Base-by-base conservation (phyloP, 2,797 vertebrate genomes). In the Leptodactylus fallax region DNA sequence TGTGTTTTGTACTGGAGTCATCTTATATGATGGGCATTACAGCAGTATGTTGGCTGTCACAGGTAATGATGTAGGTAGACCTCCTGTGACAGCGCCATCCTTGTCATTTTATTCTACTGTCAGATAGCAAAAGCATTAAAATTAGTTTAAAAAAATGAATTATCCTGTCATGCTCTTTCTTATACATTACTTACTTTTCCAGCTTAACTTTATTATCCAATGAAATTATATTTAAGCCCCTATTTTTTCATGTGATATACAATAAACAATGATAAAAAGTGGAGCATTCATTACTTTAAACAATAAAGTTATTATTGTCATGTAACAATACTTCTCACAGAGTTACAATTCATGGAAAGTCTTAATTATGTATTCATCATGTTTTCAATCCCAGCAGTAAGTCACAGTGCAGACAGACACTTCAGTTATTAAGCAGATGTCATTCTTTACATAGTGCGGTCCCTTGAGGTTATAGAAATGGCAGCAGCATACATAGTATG, bases 241-340 rank as follows among this genome's bases (percentile, higher is more conserved):
- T 25, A 55, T 63, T 69, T 7, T 90, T 82, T 63, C 89, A 51
- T 93, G 25, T 56, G 65, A 19, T 47, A 21, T 82, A 19, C 55
- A 79, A 84, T 88, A 91, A 85, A 45, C 82, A 90, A 76, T 82
- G 88, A 89, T 83, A 87, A 91, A 94, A 95, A 93, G 91, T 90
- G 81, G 80, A 89, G 88, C 92, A 94, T 94, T 93, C 92, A 94
- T 91, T 90, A 88, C 90, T 88, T 87, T 90, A 92, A 93, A 93
- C 93, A 94, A 95, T 92, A 92, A 92, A 90, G 92, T 90, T 91
- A 92, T 93, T 94, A 93, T 95, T 93, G 91, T 90, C 90, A 90
- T 89, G 79, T 92, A 92, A 92, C 91, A 93, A 92, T 94, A 87
- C 90, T 85, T 90, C 92, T 93, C 90, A 91, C 93, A 93, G 91